Conservation (phyloP, 2,888 invertebrate genomes). For the Pasiphila rectangulata region DNA sequence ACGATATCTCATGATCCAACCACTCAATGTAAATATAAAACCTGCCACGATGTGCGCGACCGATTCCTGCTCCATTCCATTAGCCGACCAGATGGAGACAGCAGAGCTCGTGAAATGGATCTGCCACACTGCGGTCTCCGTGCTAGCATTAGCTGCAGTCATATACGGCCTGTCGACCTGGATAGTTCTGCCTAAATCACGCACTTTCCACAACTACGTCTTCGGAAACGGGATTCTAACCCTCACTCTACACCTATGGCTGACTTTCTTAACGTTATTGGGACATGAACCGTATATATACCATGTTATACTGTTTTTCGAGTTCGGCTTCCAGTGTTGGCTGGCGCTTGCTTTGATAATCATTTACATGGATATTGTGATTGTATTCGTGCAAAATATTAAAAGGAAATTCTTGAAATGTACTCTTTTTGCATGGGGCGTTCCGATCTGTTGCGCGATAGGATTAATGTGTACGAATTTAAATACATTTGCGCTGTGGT, state of each 20-base stretch:
- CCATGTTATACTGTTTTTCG: too few relatives aligned
- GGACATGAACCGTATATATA: too few relatives aligned
- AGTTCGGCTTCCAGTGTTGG: conserved; percentile 5
- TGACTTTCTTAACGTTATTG: neutral
- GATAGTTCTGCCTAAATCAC: conserved; percentile 1
- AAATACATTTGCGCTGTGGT: neutral
- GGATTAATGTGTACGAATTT: neutral
- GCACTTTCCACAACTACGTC: conserved; percentile 7
- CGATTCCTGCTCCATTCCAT: too few relatives aligned
- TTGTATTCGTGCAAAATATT: conserved; percentile 1
- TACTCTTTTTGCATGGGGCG: conserved; percentile 9
- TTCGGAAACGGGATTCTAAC: neutral
- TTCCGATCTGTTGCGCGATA: neutral
- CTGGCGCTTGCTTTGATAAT: neutral
- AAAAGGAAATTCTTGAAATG: conserved; percentile 2
- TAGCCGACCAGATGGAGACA: too few relatives aligned
- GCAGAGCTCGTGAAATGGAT: too few relatives aligned
- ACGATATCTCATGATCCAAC: too few relatives aligned
- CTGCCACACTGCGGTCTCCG: too few relatives aligned
- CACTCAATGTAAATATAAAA: too few relatives aligned
- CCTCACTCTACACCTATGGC: conserved; percentile 1
- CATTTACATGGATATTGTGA: conserved; percentile 6
- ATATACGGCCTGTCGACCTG: conserved; percentile 7
- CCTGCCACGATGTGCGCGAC: too few relatives aligned
- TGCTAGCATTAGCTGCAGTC: neutral